Evolutionary conservation across 2,888 invertebrate genomes (phyloP), one percentile per base, ranked within the genome.

Genomic region (Drymonia ruficornis): DNA sequence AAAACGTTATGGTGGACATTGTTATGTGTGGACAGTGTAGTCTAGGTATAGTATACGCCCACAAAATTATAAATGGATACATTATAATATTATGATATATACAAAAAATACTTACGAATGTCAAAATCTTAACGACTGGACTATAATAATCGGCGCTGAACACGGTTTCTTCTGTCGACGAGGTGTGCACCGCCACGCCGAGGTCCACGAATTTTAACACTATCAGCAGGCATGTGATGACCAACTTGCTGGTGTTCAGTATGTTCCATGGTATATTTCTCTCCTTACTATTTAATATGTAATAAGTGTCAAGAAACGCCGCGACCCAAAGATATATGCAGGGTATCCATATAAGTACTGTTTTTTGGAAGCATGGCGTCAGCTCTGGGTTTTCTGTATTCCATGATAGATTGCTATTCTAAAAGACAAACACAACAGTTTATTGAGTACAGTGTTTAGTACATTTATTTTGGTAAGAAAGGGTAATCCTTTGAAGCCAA

Each of bases 311-410:
- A 64, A 98, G 89, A 38, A 95, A 89, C 6, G 96, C 93, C 71
- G 96, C 95, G 0, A 95, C 67, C 97, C 97, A 98, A 15, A 98
- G 91, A 83, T 97, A 97, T 50, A 94, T 93, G 84, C 98, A 97
- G 0, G 99, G 99, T 36, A 95, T 88, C 98, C 99, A 99, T 49
- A 98, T 93, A 29, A 99, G 87, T 0, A 97, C 95, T 0, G 99
- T 98, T 83, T 96, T 96, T 88, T 98, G 96, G 86, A 99, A 98
- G 87, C 99, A 99, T 80, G 94, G 94, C 61, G 99, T 97, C 67
- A 99, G 94, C 80, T 97, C 96, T 38, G 98, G 99, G 84, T 95
- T 94, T 8, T 94, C 92, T 16, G 98, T 96, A 77, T 96, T 82
- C 98, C 98, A 98, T 54, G 97, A 95, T 72, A 95, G 78, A 66